phyloP scores from a whole-genome alignment of 2,797 vertebrate species.

The Leuciscus waleckii region DNA sequence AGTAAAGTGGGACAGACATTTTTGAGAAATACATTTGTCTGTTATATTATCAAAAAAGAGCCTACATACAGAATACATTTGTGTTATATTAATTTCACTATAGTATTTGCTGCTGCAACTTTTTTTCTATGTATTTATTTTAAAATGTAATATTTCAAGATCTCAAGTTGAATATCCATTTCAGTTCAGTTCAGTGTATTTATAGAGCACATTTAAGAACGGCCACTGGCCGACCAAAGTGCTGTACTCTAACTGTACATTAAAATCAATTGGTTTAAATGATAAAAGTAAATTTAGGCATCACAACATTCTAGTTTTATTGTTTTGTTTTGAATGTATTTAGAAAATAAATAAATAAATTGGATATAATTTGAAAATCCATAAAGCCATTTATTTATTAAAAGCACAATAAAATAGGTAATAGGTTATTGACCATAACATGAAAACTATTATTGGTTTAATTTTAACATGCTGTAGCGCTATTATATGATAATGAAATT shows the following conservation, averaged over 20 bases:
- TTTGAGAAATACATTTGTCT: no score
- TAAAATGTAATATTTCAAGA: background rate
- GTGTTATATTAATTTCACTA: background rate
- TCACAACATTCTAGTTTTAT: background rate
- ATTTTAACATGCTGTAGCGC: background rate
- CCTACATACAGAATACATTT: background rate
- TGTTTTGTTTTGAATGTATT: background rate
- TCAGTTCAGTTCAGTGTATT: no score
- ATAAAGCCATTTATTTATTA: background rate
- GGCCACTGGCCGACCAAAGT: no score
- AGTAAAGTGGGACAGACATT: no score
- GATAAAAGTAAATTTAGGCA: background rate
- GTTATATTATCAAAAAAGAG: background rate
- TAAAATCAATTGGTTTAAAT: background rate
- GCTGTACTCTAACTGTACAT: background rate
- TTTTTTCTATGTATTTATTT: background rate
- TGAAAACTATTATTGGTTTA: background rate
- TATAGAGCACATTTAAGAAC: no score
- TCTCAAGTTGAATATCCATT: background rate
- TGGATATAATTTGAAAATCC: background rate
- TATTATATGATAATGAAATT: background rate
- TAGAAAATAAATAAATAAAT: background rate
- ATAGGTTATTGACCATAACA: background rate
- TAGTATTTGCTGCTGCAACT: background rate
- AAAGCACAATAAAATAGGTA: no score